phyloP scores from a whole-genome alignment of 2,113 vertebrate species.

The Ictalurus punctatus region DNA sequence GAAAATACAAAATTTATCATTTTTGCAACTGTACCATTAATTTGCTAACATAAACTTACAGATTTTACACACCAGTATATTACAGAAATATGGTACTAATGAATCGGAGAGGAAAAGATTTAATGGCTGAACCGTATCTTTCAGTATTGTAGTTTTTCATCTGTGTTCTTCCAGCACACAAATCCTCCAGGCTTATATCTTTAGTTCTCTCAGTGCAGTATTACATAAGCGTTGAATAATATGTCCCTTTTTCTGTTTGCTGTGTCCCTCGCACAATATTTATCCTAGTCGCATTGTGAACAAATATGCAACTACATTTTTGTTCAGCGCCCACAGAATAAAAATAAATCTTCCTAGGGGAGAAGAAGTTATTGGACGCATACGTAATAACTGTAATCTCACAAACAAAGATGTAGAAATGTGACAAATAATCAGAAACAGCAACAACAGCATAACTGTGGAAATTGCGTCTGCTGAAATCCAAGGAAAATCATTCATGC shows the following conservation, averaged over 20 bases:
- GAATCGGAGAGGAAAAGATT: neutral
- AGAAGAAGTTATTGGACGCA: neutral
- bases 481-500: conserved; percentile 23
- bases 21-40: neutral
- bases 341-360: neutral
- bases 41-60: neutral
- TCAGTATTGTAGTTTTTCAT: conserved; percentile 42
- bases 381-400: conserved; percentile 11
- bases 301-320: conserved; percentile 2
- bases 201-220: conserved; percentile 44
- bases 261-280: neutral
- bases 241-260: neutral
- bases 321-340: conserved; percentile 1
- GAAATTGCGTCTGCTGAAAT: conserved; percentile 7
- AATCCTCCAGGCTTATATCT: conserved; percentile 52
- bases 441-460: conserved; percentile 3
- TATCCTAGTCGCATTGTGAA: conserved; percentile 10
- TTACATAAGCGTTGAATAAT: conserved; percentile 25
- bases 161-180: conserved; percentile 46
- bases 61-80: neutral
- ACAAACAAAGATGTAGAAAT: neutral
- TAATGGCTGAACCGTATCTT: neutral
- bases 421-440: conserved; percentile 13
- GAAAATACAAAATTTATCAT: neutral
- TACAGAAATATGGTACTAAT: neutral